Conservation (phyloP, 1,140 invertebrate genomes). For the Nasonia giraulti region DNA sequence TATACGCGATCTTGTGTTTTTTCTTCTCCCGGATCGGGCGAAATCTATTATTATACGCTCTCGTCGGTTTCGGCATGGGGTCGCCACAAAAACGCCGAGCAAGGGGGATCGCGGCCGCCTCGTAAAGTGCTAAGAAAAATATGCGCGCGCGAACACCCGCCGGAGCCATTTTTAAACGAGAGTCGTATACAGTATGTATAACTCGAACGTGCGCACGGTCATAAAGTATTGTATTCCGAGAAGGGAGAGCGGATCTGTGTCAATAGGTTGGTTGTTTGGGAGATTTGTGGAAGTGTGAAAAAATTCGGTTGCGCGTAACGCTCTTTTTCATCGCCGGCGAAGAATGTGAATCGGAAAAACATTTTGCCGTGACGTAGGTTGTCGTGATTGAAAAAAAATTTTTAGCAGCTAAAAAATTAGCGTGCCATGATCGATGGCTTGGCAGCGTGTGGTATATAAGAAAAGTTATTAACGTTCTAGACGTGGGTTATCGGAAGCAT, state of each 20-base stretch:
- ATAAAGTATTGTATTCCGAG: neutral
- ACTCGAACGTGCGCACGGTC: neutral
- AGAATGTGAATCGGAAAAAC: neutral
- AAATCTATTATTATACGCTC: conserved; percentile 44
- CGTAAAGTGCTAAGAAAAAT: conserved; percentile 6
- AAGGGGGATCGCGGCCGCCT: neutral
- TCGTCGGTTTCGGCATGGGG: conserved; percentile 22
- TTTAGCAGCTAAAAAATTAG: too few species aligned
- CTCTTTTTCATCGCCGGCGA: neutral
- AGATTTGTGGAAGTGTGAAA: neutral
- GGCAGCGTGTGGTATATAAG: too few species aligned
- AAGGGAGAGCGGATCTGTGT: neutral
- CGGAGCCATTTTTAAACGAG: conserved; percentile 19
- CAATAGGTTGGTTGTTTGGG: neutral
- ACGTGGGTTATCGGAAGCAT: too few species aligned
- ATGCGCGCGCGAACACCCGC: neutral
- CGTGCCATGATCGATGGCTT: too few species aligned
- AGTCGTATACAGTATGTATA: neutral
- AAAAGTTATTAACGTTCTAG: too few species aligned
- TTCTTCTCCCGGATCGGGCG: conserved; percentile 27
- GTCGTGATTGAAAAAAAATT: too few species aligned
- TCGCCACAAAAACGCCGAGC: conserved; percentile 8
- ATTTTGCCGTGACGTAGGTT: neutral
- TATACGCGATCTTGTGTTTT: neutral
- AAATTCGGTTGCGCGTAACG: neutral